phyloP scores from a whole-genome alignment of 2,113 vertebrate genomes.

The Platanista minor region DNA sequence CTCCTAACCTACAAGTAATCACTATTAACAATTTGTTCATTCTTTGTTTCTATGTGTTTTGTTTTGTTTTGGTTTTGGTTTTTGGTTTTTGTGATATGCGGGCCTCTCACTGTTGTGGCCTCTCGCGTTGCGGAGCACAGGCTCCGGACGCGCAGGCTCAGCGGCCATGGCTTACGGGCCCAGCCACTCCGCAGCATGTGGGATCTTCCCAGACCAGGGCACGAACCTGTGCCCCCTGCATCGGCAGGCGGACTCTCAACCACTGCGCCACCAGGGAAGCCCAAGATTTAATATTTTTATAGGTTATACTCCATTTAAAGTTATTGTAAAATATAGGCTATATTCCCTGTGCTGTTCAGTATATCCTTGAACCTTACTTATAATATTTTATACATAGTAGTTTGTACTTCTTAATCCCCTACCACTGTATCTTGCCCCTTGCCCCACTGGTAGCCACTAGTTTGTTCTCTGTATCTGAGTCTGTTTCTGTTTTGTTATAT shows the following conservation, averaged over 20 bases:
- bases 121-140: too few species aligned
- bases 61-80: too few species aligned
- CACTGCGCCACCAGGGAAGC: too few species aligned
- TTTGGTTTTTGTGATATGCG: too few species aligned
- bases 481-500: not conserved
- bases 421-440: not conserved
- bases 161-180: too few species aligned
- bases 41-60: constrained; percentile 35
- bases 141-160: too few species aligned
- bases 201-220: too few species aligned
- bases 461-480: not conserved
- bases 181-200: too few species aligned
- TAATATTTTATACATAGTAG: not conserved
- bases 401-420: not conserved
- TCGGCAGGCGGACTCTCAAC: too few species aligned
- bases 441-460: not conserved
- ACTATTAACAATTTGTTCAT: not conserved
- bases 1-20: not conserved
- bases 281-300: not conserved
- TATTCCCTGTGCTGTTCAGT: not conserved
- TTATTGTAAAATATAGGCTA: too few species aligned
- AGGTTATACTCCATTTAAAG: not conserved
- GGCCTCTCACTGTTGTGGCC: too few species aligned
- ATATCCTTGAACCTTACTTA: not conserved
- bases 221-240: too few species aligned